A percentile compares a stretch with the other conserved stretches of the same genome.
phyloP scores from a whole-genome alignment of 2,113 vertebrate species.

The Sander vitreus region DNA sequence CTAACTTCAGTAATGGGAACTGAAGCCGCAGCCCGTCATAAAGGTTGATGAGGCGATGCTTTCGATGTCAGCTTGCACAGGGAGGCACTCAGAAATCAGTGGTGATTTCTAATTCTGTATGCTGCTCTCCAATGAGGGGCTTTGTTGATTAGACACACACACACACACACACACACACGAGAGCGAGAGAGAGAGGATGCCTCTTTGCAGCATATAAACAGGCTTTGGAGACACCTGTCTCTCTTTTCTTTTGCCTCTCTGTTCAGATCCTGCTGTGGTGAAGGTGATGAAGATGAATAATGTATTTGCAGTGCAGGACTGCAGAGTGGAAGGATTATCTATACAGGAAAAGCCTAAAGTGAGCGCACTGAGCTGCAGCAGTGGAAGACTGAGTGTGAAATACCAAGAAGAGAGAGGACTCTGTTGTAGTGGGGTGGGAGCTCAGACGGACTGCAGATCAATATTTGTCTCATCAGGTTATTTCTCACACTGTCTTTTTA shows the following conservation, averaged over 20 bases:
- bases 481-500: conserved; percentile 35
- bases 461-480: conserved; percentile 31
- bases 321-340: conserved; percentile 67
- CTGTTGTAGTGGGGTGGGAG: not conserved
- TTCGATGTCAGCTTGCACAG: conserved; percentile 19
- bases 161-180: conserved; percentile 2
- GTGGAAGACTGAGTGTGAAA: conserved; percentile 26
- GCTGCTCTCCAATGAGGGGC: conserved; percentile 48
- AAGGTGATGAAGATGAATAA: conserved; percentile 72
- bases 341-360: conserved; percentile 52
- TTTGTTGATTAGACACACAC: conserved; percentile 25
- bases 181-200: not conserved
- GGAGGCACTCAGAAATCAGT: conserved; percentile 26
- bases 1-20: not conserved
- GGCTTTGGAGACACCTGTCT: conserved; percentile 47
- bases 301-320: conserved; percentile 71
- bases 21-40: conserved; percentile 33
- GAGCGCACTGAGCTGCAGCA: conserved; percentile 57
- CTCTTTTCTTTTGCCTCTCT: conserved; percentile 46
- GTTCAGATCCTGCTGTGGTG: conserved; percentile 52
- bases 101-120: conserved; percentile 41
- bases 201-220: conserved; percentile 55
- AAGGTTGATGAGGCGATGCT: conserved; percentile 29
- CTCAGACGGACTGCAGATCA: conserved; percentile 32
- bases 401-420: conserved; percentile 39